phyloP scores from a whole-genome alignment of 2,797 vertebrate genomes.

The Alauda arvensis region DNA sequence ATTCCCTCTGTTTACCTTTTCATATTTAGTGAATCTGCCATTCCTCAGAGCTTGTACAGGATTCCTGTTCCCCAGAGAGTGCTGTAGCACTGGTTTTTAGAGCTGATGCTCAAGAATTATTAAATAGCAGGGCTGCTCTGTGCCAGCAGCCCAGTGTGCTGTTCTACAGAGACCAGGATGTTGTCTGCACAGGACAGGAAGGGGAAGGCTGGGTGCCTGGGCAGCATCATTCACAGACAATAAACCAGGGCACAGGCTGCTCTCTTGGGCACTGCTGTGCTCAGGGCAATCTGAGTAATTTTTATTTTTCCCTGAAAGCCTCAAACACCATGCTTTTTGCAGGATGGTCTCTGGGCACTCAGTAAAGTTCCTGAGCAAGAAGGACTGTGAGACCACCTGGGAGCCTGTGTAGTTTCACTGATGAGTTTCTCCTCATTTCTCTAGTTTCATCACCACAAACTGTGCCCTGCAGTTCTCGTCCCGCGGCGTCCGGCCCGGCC shows the following conservation, averaged over 20 bases:
- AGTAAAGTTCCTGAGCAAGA: background rate
- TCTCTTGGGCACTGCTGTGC: background rate
- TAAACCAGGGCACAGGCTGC: background rate
- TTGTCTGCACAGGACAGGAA: background rate
- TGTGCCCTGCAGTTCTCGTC: slow-evolving; percentile 94
- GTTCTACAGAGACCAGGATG: background rate
- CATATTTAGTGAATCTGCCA: background rate
- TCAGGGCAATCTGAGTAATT: background rate
- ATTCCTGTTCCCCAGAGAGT: accelerated
- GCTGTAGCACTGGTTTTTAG: background rate
- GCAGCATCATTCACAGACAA: background rate
- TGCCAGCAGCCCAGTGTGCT: background rate
- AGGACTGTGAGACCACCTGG: background rate
- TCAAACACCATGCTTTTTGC: accelerated
- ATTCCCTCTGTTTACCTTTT: background rate
- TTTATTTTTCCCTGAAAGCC: background rate
- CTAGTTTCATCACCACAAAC: slow-evolving; percentile 90
- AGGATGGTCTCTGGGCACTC: background rate
- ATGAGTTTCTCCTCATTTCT: background rate
- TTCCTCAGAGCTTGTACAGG: background rate
- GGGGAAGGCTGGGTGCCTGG: background rate
- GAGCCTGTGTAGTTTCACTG: background rate
- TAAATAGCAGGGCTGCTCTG: background rate
- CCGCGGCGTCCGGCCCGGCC: slow-evolving; percentile 85
- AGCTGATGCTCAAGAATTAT: background rate